Base-by-base conservation (phyloP, 2,797 vertebrate species). In the Sebastes cheni region DNA sequence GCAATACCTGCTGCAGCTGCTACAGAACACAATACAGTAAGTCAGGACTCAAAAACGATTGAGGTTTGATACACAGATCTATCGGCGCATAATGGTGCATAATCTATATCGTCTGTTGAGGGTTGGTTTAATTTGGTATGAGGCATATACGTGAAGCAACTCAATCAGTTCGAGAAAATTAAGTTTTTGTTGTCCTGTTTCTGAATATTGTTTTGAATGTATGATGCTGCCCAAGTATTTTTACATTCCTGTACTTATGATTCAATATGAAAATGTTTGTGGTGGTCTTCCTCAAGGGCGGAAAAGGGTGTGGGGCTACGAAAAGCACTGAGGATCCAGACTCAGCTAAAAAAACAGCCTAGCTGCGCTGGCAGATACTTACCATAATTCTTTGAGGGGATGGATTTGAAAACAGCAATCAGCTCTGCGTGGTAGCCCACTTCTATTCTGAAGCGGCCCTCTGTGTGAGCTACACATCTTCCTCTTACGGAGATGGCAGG, bases 381-480 rank as follows among this genome's bases (percentile, higher is more conserved):
- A 98, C 98, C 98, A 22, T 98, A 99, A 36, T 8, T 96, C 90
- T 96, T 97, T 69, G 97, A 98, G 23, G 97, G 95, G 22, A 99
- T 94, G 55, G 88, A 96, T 94, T 98, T 98, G 86, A 99, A 99
- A 66, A 96, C 81, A 2, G 93, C 82, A 71, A 99, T 92, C 34
- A 99, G 97, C 27, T 97, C 95, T 1, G 94, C 90, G 1, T 97
- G 95, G 90, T 98, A 99, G 27, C 97, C 91, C 6, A 98, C 92
- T 92, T 99, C 96, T 0, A 99, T 96, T 72, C 95, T 95, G 92
- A 99, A 99, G 12, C 97, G 96, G 22, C 91, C 93, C 36, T 97
- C 95, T 2, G 86, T 78, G 0, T 96, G 95, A 78, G 88, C 82
- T 4, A 97, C 85, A 61, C 98, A 99, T 42, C 82, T 95, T 18